Base-by-base conservation (phyloP, 2,888 invertebrate species). In the Mechanitis mazaeus region DNA sequence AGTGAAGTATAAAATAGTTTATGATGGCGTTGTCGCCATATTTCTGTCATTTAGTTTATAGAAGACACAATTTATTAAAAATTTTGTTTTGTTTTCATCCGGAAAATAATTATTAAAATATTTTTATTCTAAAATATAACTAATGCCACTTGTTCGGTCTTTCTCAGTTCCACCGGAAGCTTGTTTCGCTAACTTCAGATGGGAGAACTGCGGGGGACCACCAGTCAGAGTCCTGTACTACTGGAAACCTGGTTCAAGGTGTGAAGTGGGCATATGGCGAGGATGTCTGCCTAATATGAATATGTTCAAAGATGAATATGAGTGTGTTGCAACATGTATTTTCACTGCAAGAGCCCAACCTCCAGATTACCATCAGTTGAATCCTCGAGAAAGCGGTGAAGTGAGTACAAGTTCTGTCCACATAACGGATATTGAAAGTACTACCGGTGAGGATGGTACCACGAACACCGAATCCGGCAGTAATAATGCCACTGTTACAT, bases 291-390 rank as follows among this genome's bases (percentile, higher is more conserved):
- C 89, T 0, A 88, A 83, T 65, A 56, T 74, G 0, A 90, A 90
- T 66, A 88, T 89, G 89, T 90, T 90, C 61, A 66, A 68, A 12
- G 78, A 84, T 42, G 86, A 87, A 64, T 85, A 84, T 63, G 84
- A 87, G 64, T 89, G 89, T 64, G 79, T 84, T 0, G 69, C 78
- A 2, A 86, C 86, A 0, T 89, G 89, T 62, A 77, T 88, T 12
- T 87, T 81, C 64, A 58, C 75, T 0, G 67, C 72, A 0, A 75
- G 83, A 67, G 80, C 79, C 0, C 54, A 53, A 4, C 59, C 75
- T 0, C 55, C 61, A 0, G 76, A 82, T 46, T 85, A 68, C 54
- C 83, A 84, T 35, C 42, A 63, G 0, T 6, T 71, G 4, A 46
- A 11, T 28, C 55, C 42, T 33, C 4, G 35, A 35, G 3, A 5